phyloP scores from a whole-genome alignment of 2,888 invertebrate genomes.

The Diabrotica balteata region DNA sequence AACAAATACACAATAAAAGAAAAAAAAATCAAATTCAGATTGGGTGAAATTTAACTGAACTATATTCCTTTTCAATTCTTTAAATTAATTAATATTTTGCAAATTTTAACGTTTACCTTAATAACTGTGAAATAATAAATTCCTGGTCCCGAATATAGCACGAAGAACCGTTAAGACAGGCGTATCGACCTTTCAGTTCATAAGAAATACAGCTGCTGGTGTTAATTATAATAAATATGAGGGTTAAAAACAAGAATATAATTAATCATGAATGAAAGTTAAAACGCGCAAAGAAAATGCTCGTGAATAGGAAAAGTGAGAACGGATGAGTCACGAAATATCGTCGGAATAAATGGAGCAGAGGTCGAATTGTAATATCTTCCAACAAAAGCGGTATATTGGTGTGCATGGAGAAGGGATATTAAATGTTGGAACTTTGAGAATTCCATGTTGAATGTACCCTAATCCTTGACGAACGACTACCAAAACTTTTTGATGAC shows the following conservation, averaged over 20 bases:
- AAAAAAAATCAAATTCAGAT: no score
- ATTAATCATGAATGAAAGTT: constrained; percentile 36
- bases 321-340: constrained; percentile 38
- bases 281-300: constrained; percentile 37
- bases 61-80: no score
- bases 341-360: constrained; percentile 28
- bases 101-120: no score
- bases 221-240: constrained; percentile 34
- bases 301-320: constrained; percentile 39
- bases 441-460: not conserved
- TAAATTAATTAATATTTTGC: no score
- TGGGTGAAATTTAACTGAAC: no score
- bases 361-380: constrained; percentile 34
- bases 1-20: no score
- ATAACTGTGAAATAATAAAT: no score
- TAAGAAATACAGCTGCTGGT: constrained; percentile 17
- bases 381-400: constrained; percentile 34
- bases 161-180: no score
- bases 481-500: constrained; percentile 6
- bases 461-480: not conserved
- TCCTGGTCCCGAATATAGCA: no score
- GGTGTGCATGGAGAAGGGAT: constrained; percentile 11
- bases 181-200: not conserved
- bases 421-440: constrained; percentile 5
- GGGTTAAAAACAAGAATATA: constrained; percentile 34